A percentile compares a stretch with the other conserved stretches of the same genome.
Conservation (phyloP, 2,113 vertebrate species). For the Silurus asotus region DNA sequence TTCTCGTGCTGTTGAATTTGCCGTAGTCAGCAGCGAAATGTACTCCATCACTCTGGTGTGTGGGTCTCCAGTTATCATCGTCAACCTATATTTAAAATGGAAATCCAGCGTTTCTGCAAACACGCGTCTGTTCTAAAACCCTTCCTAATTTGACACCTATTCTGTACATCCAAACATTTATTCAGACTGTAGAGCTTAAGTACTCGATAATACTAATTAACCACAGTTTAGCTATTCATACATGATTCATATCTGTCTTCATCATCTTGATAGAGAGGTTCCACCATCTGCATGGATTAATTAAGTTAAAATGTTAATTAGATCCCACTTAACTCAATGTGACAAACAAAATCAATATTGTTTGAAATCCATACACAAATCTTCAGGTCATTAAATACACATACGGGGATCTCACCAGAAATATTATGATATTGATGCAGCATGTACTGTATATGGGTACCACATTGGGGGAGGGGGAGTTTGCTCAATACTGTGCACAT, state of each 20-base stretch:
- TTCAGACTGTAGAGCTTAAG: constrained; percentile 51
- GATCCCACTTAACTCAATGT: constrained; percentile 41
- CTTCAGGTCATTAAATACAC: constrained; percentile 5
- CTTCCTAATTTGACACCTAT: constrained; percentile 11
- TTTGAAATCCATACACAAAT: constrained; percentile 34
- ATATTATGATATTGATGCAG: constrained; percentile 5
- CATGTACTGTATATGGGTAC: background rate
- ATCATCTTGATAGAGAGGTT: constrained; percentile 27
- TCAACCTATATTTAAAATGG: background rate
- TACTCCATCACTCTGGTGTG: constrained; percentile 6
- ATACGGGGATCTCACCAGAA: background rate
- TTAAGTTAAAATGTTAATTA: constrained; percentile 40
- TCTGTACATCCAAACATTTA: constrained; percentile 51
- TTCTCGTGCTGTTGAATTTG: constrained; percentile 2
- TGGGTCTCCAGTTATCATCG: background rate
- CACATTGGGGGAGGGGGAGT: background rate
- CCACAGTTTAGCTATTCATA: constrained; percentile 55
- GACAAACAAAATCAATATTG: constrained; percentile 46
- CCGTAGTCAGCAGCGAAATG: constrained; percentile 13
- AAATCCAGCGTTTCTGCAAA: background rate
- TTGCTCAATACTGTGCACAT: background rate
- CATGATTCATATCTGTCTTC: constrained; percentile 47
- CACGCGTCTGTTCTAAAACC: background rate
- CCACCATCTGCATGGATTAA: constrained; percentile 46
- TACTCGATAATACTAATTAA: constrained; percentile 57